Evolutionary conservation across 2,797 vertebrate species (phyloP).

Genomic region (Hoplostethus mediterraneus): DNA sequence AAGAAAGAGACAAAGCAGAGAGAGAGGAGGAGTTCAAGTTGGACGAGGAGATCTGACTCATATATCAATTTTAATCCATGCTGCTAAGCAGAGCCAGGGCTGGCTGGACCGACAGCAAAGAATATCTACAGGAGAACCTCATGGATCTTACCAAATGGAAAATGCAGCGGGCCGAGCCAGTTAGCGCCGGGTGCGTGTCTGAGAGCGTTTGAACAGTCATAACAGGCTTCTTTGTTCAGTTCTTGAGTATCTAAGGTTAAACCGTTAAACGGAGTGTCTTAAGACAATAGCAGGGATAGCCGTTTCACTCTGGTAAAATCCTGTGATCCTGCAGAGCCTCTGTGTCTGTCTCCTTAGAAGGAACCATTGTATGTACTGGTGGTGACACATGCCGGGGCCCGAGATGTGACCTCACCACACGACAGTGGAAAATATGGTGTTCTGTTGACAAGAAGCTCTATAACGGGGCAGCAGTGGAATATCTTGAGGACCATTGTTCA

Average conservation of each 20-base stretch:
- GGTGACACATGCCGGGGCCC: conserved; percentile 11
- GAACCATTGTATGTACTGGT: conserved; percentile 15
- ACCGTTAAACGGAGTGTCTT: conserved; percentile 43
- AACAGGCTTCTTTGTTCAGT: conserved; percentile 31
- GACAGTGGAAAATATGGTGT: conserved; percentile 33
- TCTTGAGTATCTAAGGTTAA: conserved; percentile 44
- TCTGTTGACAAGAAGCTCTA: conserved; percentile 26
- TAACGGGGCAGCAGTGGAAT: conserved; percentile 22
- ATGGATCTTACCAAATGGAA: conserved; percentile 61
- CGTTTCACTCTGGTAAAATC: conserved; percentile 14
- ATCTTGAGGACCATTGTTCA: conserved; percentile 34
- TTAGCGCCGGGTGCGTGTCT: neutral
- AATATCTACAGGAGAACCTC: conserved; percentile 40
- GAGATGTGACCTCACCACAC: conserved; percentile 23
- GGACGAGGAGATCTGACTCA: conserved; percentile 51
- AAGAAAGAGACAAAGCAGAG: conserved; percentile 29
- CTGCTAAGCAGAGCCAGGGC: conserved; percentile 48
- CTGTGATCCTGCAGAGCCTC: conserved; percentile 19
- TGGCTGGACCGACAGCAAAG: conserved; percentile 51
- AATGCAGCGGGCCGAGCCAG: conserved; percentile 46
- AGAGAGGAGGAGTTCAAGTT: conserved; percentile 34
- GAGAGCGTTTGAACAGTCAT: conserved; percentile 45
- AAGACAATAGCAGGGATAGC: conserved; percentile 15
- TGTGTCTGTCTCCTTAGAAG: conserved; percentile 6
- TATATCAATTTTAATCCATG: conserved; percentile 62